These are phyloP conservation scores for Gonatopus flavifemur DNA, from an alignment of 1,140 invertebrate genomes.

Conservation along the genomic window DNA sequence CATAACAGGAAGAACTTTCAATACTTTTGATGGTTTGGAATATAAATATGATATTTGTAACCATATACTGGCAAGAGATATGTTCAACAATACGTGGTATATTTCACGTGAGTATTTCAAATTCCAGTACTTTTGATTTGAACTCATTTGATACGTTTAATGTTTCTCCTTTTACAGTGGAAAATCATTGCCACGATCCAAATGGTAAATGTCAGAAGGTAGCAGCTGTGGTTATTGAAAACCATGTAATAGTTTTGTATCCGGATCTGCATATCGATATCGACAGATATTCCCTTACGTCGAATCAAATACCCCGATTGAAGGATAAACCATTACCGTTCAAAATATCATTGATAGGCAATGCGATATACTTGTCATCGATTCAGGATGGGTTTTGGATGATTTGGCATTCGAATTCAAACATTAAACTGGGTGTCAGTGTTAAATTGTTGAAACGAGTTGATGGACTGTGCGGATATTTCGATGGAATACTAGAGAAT, in stretches of 20 bases:
- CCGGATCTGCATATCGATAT: constrained; percentile 69
- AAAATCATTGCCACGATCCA: constrained; percentile 63
- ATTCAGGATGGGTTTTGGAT: constrained; percentile 73
- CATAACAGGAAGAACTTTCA: constrained; percentile 72
- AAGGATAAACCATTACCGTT: constrained; percentile 66
- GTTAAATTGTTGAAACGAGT: constrained; percentile 64
- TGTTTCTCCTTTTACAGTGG: constrained; percentile 56
- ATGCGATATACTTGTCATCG: constrained; percentile 68
- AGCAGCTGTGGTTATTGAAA: constrained; percentile 62
- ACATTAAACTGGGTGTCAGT: constrained; percentile 72
- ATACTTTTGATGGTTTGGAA: constrained; percentile 76
- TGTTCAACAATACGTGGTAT: constrained; percentile 39
- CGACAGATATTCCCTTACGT: constrained; percentile 66
- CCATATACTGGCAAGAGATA: constrained; percentile 74
- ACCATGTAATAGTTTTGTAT: constrained; percentile 62
- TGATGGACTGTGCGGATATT: constrained; percentile 79
- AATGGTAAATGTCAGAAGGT: constrained; percentile 60
- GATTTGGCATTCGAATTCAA: constrained; percentile 67
- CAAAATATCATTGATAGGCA: constrained; percentile 67
- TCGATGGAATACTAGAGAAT: constrained; percentile 66
- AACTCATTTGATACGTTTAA: not conserved
- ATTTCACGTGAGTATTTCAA: constrained; percentile 26
- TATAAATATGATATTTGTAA: constrained; percentile 79
- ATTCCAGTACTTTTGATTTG: not conserved
- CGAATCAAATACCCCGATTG: constrained; percentile 70